Evolutionary conservation across 2,113 vertebrate species (phyloP), one percentile per base, ranked within the genome.

Genomic region (Poecilia latipinna): DNA sequence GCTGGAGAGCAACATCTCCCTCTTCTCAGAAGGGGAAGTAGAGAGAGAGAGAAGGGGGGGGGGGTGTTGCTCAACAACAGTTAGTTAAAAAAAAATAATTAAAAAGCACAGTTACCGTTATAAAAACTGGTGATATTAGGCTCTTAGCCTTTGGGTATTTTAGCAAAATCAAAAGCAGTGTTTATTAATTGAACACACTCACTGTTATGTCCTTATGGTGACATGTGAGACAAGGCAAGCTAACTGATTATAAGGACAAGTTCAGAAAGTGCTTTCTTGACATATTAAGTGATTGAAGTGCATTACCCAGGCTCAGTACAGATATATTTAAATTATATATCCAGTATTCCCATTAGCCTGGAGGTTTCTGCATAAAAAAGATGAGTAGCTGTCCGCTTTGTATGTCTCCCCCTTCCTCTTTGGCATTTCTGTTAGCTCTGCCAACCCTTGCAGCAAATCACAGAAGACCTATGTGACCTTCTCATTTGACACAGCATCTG

Each of bases 401-500:
- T 24, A 70, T 17, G n/a, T 67, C 22, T 62, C 77, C 73, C 62
- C 26, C 70, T 17, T 1, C 26, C 51, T 19, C 63, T 63, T 15
- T 12, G 39, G 10, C n/a, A 60, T 57, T 65, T 82, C 19, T 74
- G 68, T 77, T 2, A 86, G 37, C 39, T 22, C 68, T 74, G 77
- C 69, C 42, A 65, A 17, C n/a, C 3, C 29, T 37, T 26, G 35
- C 74, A 77, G 66, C 79, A 79, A 80, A 82, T 85, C 82, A 72
- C 76, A 63, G 24, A 68, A 65, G 80, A 81, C 26, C 65, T 44
- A 28, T 62, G 48, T 84, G 82, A 74, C 72, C 80, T 83, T 88
- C 65, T 90, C 65, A 67, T 75, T 63, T 64, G 37, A 78, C 33
- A 61, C 70, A 69, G 68, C 83, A 80, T 61, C 67, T 83, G 83